phyloP scores from a whole-genome alignment of 2,797 vertebrate genomes.

The Phaenicophaeus curvirostris region DNA sequence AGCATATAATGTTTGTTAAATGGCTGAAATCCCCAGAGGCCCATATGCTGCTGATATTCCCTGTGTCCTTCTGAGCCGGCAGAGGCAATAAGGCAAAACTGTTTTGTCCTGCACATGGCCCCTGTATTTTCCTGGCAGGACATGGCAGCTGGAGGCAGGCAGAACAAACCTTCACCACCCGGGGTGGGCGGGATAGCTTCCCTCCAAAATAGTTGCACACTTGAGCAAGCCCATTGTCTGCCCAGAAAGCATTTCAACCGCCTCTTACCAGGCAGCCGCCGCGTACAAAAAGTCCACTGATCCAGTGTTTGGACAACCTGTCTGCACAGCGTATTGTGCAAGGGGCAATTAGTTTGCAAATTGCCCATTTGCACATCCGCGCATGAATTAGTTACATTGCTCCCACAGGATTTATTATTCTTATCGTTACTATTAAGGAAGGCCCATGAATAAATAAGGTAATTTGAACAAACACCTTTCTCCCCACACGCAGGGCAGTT shows the following conservation, averaged over 20 bases:
- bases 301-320: slow-evolving; percentile 63
- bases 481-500: background rate
- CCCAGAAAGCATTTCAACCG: slow-evolving; percentile 81
- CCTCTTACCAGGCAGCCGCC: slow-evolving; percentile 76
- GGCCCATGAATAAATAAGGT: slow-evolving; percentile 62
- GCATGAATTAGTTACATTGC: slow-evolving; percentile 46
- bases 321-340: slow-evolving; percentile 73
- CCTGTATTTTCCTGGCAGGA: slow-evolving; percentile 77
- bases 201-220: slow-evolving; percentile 78
- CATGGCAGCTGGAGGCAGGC: slow-evolving; percentile 75
- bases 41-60: slow-evolving; percentile 82
- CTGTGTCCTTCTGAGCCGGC: slow-evolving; percentile 55
- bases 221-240: slow-evolving; percentile 83
- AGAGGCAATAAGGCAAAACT: slow-evolving; percentile 72
- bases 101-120: slow-evolving; percentile 79
- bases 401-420: slow-evolving; percentile 47
- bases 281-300: slow-evolving; percentile 58
- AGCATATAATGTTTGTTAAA: slow-evolving; percentile 77
- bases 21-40: slow-evolving; percentile 70
- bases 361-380: slow-evolving; percentile 73
- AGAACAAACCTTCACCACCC: slow-evolving; percentile 80
- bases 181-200: slow-evolving; percentile 76
- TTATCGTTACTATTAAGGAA: background rate
- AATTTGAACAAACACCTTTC: slow-evolving; percentile 32
- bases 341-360: slow-evolving; percentile 77